Evolutionary conservation across 2,888 invertebrate species (phyloP).

Genomic region (Troides oblongomaculatus): DNA sequence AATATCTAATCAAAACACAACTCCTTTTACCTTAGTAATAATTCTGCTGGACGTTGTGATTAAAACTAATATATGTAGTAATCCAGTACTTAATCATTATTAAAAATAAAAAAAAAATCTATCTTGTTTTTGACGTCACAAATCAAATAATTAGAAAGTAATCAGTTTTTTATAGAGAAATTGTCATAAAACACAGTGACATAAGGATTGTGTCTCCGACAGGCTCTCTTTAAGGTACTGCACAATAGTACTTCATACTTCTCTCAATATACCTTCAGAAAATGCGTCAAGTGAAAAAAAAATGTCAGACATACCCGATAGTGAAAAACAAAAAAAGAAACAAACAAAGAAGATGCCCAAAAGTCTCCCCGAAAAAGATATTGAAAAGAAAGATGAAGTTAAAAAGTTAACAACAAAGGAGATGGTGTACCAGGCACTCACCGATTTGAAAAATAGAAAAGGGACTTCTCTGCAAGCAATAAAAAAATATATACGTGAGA

Average conservation of each 20-base stretch:
- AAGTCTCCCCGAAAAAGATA: conserved; percentile 41
- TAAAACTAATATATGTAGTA: too few relatives aligned
- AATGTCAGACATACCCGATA: conserved; percentile 18
- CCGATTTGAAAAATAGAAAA: conserved; percentile 54
- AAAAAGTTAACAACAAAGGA: conserved; percentile 57
- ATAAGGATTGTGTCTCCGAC: not conserved
- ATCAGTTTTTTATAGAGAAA: not conserved
- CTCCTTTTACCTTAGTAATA: too few relatives aligned
- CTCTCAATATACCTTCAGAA: not conserved
- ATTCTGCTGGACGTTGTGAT: too few relatives aligned
- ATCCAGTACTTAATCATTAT: too few relatives aligned
- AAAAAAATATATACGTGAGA: conserved; percentile 60
- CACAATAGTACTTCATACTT: not conserved
- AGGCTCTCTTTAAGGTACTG: conserved; percentile 16
- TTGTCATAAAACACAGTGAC: not conserved
- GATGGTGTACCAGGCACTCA: conserved; percentile 60
- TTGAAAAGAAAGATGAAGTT: conserved; percentile 37
- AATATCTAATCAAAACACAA: too few relatives aligned
- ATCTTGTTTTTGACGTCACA: not conserved
- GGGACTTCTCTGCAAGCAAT: conserved; percentile 66
- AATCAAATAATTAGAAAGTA: too few relatives aligned
- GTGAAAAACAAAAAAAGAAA: conserved; percentile 34
- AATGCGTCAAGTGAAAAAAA: not conserved
- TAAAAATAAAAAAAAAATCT: too few relatives aligned
- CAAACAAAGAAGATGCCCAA: conserved; percentile 36